Evolutionary conservation across 2,113 vertebrate species (phyloP).

Genomic region (Prinia subflava): DNA sequence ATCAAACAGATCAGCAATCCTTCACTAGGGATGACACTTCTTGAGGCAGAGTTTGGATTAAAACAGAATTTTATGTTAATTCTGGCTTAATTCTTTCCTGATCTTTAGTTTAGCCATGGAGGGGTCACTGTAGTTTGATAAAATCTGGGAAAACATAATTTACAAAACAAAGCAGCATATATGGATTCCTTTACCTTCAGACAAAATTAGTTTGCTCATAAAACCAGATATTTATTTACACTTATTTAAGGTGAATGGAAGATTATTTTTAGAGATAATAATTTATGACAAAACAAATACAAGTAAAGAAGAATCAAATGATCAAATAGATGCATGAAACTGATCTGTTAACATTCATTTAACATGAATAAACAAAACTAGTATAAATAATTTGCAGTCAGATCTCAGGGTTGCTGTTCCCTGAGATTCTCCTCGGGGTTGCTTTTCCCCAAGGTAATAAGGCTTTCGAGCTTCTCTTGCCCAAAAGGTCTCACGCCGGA

Average conservation of each 20-base stretch:
- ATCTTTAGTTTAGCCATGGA: neutral
- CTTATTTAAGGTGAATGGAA: neutral
- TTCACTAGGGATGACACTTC: neutral
- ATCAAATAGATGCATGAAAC: neutral
- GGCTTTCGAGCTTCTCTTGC: too few species aligned
- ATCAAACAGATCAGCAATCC: neutral
- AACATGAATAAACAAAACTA: neutral
- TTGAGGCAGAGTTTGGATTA: neutral
- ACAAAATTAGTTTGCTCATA: neutral
- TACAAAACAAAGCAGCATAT: neutral
- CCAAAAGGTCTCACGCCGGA: too few species aligned
- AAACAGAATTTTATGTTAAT: neutral
- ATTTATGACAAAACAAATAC: neutral
- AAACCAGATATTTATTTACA: neutral
- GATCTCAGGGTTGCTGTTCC: too few species aligned
- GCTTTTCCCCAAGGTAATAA: too few species aligned
- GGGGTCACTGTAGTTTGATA: neutral
- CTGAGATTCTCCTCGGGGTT: too few species aligned
- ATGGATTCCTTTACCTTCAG: neutral
- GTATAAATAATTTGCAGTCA: neutral
- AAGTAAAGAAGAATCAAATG: neutral
- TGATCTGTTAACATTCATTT: neutral
- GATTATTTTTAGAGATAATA: neutral
- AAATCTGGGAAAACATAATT: neutral
- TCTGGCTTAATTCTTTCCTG: neutral